These are phyloP conservation scores for Aromia moschata DNA, from an alignment of 2,888 invertebrate genomes.

Conservation along the genomic window DNA sequence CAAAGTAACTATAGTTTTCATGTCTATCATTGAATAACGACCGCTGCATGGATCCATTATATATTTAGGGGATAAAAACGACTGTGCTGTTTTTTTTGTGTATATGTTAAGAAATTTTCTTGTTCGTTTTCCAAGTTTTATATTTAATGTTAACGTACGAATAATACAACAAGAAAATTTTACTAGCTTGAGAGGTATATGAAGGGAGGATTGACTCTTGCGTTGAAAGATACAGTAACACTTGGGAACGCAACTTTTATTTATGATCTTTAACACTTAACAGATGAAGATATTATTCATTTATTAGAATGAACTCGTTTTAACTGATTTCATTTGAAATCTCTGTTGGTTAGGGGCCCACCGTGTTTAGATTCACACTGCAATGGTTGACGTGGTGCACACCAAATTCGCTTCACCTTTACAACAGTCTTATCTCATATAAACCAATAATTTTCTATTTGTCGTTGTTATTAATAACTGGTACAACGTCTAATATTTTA, in stretches of 20 bases:
- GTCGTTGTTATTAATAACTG: no score
- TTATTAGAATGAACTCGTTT: constrained; percentile 32
- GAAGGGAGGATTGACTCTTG: constrained; percentile 12
- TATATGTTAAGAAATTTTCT: constrained; percentile 25
- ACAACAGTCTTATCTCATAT: no score
- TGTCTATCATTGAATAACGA: constrained; percentile 42
- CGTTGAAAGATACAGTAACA: constrained; percentile 15
- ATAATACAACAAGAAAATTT: constrained; percentile 20
- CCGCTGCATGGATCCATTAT: constrained; percentile 51
- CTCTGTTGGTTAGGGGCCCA: constrained; percentile 22
- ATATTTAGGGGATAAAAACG: constrained; percentile 28
- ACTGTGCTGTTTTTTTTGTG: constrained; percentile 30
- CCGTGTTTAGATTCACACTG: constrained; percentile 3
- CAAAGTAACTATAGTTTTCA: constrained; percentile 50
- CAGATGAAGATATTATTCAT: constrained; percentile 31
- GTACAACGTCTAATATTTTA: no score
- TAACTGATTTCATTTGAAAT: constrained; percentile 43
- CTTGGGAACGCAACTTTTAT: constrained; percentile 16
- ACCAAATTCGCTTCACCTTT: neutral
- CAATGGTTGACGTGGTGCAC: neutral
- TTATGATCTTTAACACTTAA: constrained; percentile 25
- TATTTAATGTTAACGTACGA: constrained; percentile 16
- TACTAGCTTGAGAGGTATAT: neutral
- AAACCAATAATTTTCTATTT: no score
- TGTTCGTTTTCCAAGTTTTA: constrained; percentile 25